Conservation (phyloP, 2,888 invertebrate species). For the Leucophora obtusa region DNA sequence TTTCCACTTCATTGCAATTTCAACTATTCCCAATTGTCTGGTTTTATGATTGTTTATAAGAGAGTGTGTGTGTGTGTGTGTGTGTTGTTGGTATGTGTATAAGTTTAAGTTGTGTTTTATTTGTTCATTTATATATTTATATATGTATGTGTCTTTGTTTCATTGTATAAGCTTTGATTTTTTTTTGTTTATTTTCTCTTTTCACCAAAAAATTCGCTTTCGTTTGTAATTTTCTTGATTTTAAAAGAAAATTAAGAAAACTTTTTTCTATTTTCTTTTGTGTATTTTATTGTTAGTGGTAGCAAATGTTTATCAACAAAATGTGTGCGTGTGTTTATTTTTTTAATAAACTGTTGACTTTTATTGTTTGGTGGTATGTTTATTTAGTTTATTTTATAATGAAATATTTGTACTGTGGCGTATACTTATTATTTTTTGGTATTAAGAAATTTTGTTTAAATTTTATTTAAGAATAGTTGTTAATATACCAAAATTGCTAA, state of each 20-base stretch:
- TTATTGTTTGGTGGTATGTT: constrained; percentile 1
- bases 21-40: constrained; percentile 64
- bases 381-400: constrained; percentile 18
- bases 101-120: constrained; percentile 47
- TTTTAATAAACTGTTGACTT: constrained; percentile 40
- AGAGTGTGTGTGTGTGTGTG: constrained; percentile 6
- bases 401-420: constrained; percentile 38
- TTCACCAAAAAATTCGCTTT: constrained; percentile 56
- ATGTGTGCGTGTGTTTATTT: constrained; percentile 9
- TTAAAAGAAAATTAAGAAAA: constrained; percentile 57
- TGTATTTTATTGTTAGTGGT: not conserved
- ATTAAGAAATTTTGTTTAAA: constrained; percentile 23
- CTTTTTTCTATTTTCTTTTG: constrained; percentile 10
- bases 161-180: constrained; percentile 18
- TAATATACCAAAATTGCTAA: not conserved
- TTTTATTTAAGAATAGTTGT: not conserved
- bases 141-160: constrained; percentile 15
- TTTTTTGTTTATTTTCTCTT: constrained; percentile 20
- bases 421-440: constrained; percentile 47
- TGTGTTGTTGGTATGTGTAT: constrained; percentile 1
- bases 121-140: constrained; percentile 27
- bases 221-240: constrained; percentile 56
- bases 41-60: constrained; percentile 54
- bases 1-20: constrained; percentile 64
- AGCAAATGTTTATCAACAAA: constrained; percentile 34